Percentiles rank a stretch among this genome's conserved stretches.
phyloP scores from a whole-genome alignment of 2,797 vertebrate genomes.

The Ptychobarbus kaznakovi region DNA sequence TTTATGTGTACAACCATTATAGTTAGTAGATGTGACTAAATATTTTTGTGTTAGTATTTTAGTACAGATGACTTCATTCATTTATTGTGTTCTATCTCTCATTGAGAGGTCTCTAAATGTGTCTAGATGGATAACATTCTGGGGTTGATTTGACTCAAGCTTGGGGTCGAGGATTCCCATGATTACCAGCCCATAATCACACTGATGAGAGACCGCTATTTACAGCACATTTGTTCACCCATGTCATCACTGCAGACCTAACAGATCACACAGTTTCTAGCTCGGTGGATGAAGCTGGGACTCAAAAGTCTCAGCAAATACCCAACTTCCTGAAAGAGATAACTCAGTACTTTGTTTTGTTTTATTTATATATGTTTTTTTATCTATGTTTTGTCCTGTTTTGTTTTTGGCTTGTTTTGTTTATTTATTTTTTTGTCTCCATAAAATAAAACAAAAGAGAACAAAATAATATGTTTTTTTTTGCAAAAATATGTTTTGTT shows the following conservation, averaged over 20 bases:
- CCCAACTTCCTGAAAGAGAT: neutral
- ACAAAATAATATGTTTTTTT: neutral
- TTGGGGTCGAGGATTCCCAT: slow-evolving; percentile 18
- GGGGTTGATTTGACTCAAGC: slow-evolving; percentile 23
- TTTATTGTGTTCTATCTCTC: neutral
- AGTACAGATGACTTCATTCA: neutral
- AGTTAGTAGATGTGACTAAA: neutral
- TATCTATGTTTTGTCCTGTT: too few species aligned
- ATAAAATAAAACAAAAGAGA: neutral
- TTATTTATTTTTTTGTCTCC: neutral
- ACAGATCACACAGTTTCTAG: slow-evolving; percentile 14
- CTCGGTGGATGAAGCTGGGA: neutral
- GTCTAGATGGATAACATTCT: slow-evolving; percentile 11
- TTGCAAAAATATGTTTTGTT: neutral
- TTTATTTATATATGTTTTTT: neutral
- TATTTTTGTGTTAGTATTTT: neutral
- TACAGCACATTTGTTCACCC: slow-evolving; percentile 35
- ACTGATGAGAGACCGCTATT: slow-evolving; percentile 2
- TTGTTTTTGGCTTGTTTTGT: neutral
- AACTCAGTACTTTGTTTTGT: neutral
- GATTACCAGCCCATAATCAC: slow-evolving; percentile 33
- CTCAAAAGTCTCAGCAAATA: neutral
- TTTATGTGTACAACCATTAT: neutral
- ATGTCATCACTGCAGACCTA: slow-evolving; percentile 16
- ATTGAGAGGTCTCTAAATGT: slow-evolving; percentile 1